Base-by-base conservation (phyloP, 2,888 invertebrate species). In the Nemoura dubitans region DNA sequence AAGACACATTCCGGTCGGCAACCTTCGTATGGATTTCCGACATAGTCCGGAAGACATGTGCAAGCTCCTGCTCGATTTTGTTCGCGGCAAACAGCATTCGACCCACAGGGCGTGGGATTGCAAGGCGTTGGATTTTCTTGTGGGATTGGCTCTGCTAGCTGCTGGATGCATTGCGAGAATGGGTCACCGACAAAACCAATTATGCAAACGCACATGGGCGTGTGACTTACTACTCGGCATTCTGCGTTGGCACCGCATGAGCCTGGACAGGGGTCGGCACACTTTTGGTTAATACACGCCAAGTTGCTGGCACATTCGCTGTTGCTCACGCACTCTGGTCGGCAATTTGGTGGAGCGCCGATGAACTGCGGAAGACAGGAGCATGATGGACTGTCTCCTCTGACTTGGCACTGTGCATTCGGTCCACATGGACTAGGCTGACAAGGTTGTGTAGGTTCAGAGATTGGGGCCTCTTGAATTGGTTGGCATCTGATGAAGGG, bases 211-310 rank as follows among this genome's bases (percentile, higher is more conserved):
- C 97, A 95, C 89, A 94, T 93, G 25, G 96, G 95, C 76, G 96
- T 94, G 90, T 96, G 96, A 90, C 95, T 96, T 59, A 95, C 93
- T 0, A 96, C 96, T 86, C 94, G 93, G 90, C 97, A 97, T 90
- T 95, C 94, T 6, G 96, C 94, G 90, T 95, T 96, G 14, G 92
- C 89, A 43, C 96, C 96, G 91, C 97, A 97, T 2, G 94, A 92
- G 43, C 94, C 94, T 42, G 94, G 92, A 90, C 96, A 96, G 25
- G 96, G 94, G 43, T 92, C 91, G 91, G 85, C 89, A 87, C 89
- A 92, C 90, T 87, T 91, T 89, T 89, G 92, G 91, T 78, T 85
- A 29, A 90, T 89, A 88, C 91, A 91, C 85, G 90, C 90, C 84
- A 89, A 87, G 83, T 90, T 89, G 77, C 88, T 89, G 30, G 89